Percentiles rank a stretch among this genome's conserved stretches.
These are phyloP conservation scores for Agrotis clavis DNA, from an alignment of 2,888 invertebrate genomes.

Conservation along the genomic window DNA sequence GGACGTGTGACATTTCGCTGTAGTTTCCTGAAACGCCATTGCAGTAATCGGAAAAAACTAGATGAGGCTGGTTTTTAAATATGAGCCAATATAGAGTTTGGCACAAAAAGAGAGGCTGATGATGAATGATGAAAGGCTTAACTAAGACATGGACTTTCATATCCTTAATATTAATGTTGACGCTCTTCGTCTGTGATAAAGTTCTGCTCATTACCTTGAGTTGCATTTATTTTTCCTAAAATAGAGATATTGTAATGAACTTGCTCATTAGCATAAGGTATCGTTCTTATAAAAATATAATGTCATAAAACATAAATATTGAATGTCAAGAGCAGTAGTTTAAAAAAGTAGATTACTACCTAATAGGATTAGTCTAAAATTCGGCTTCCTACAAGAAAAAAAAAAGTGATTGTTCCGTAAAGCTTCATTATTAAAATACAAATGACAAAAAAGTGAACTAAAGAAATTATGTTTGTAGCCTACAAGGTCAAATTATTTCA, in stretches of 20 bases:
- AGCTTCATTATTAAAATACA: slow-evolving; percentile 1
- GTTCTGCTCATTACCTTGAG: too few relatives aligned
- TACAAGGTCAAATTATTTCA: neutral
- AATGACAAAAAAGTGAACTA: neutral
- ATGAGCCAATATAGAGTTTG: too few relatives aligned
- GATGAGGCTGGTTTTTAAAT: too few relatives aligned
- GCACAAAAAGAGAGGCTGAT: too few relatives aligned
- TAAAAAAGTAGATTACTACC: slow-evolving; percentile 29
- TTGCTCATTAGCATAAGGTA: neutral
- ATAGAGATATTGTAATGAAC: too few relatives aligned
- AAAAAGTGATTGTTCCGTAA: slow-evolving; percentile 19
- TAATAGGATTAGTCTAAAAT: slow-evolving; percentile 7
- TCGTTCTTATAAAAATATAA: neutral
- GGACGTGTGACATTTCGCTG: slow-evolving; percentile 24
- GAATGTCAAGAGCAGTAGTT: slow-evolving; percentile 18
- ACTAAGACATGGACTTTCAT: too few relatives aligned
- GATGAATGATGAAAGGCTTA: too few relatives aligned
- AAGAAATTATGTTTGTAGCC: neutral
- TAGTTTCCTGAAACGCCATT: slow-evolving; percentile 20
- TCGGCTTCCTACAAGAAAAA: slow-evolving; percentile 14
- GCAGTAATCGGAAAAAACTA: too few relatives aligned
- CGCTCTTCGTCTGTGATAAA: too few relatives aligned
- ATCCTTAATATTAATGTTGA: too few relatives aligned
- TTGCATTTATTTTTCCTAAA: too few relatives aligned
- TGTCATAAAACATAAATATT: slow-evolving; percentile 3